phyloP scores from a whole-genome alignment of 1,140 invertebrate genomes.

The Diachasma alloeum region DNA sequence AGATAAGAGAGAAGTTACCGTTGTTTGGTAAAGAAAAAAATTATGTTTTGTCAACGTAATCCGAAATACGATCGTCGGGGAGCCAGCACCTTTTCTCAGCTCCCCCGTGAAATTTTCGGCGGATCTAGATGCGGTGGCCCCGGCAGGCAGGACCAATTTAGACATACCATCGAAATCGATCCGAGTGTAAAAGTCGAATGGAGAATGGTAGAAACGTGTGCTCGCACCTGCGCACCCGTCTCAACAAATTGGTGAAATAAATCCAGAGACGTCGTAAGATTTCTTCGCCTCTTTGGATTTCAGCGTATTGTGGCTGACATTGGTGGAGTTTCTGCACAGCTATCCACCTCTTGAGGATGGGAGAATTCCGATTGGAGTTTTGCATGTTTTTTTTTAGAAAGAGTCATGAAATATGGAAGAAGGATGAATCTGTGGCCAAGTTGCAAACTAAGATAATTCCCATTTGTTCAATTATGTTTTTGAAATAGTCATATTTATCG shows the following conservation, averaged over 20 bases:
- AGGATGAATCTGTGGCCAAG: not conserved
- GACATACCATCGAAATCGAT: constrained; percentile 51
- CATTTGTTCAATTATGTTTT: no score
- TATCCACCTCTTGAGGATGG: not conserved
- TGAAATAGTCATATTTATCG: no score
- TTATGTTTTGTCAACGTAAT: not conserved
- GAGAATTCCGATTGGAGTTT: not conserved
- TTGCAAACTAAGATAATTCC: no score
- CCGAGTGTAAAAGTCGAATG: constrained; percentile 39
- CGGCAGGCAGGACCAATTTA: constrained; percentile 51
- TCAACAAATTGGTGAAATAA: constrained; percentile 59
- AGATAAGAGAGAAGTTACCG: constrained; percentile 44
- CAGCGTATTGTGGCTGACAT: not conserved
- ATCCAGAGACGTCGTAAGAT: constrained; percentile 45
- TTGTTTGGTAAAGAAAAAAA: constrained; percentile 44
- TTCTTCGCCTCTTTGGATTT: constrained; percentile 15
- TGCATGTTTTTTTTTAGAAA: not conserved
- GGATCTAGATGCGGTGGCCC: constrained; percentile 51
- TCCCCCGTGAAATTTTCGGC: constrained; percentile 15
- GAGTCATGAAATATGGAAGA: not conserved
- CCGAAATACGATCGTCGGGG: constrained; percentile 14
- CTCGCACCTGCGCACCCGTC: constrained; percentile 39
- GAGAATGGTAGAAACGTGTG: constrained; percentile 24
- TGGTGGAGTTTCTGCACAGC: not conserved
- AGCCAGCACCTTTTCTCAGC: constrained; percentile 32